phyloP scores from a whole-genome alignment of 2,113 vertebrate species.

The Ciconia boyciana region DNA sequence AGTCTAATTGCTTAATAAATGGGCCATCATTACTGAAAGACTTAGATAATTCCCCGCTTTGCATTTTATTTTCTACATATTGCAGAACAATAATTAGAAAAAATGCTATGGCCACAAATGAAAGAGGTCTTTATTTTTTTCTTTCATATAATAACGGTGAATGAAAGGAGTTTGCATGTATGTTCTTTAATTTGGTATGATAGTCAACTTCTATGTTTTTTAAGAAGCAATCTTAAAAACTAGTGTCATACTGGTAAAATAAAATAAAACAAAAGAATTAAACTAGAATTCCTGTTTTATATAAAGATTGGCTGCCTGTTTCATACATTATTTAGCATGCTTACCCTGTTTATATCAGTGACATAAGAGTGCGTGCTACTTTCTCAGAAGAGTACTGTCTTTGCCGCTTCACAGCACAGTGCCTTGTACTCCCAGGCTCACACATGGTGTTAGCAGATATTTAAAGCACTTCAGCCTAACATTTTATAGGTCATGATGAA shows the following conservation, averaged over 20 bases:
- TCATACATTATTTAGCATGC: conserved; percentile 73
- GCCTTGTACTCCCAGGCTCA: conserved; percentile 72
- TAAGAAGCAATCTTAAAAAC: neutral
- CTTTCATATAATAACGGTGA: neutral
- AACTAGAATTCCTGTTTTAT: neutral
- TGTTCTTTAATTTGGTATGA: neutral
- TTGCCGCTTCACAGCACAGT: conserved; percentile 78
- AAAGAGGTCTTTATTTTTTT: neutral
- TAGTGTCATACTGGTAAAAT: neutral
- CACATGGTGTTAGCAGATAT: conserved; percentile 77
- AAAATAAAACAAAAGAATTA: neutral
- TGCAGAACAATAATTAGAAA: conserved; percentile 9
- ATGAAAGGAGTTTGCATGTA: neutral
- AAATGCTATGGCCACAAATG: neutral
- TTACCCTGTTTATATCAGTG: conserved; percentile 84
- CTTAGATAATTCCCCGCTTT: neutral
- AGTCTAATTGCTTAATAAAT: conserved; percentile 74
- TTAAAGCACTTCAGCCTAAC: conserved; percentile 83
- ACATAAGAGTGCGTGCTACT: conserved; percentile 73
- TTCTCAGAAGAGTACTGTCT: conserved; percentile 74
- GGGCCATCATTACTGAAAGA: conserved; percentile 66
- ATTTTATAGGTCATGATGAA: conserved; percentile 81
- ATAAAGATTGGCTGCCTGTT: conserved; percentile 26
- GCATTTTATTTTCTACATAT: neutral
- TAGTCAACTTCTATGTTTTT: neutral